Evolutionary conservation across 2,113 vertebrate species (phyloP), one percentile per base, ranked within the genome.

Genomic region (Sebastes schlegelii): DNA sequence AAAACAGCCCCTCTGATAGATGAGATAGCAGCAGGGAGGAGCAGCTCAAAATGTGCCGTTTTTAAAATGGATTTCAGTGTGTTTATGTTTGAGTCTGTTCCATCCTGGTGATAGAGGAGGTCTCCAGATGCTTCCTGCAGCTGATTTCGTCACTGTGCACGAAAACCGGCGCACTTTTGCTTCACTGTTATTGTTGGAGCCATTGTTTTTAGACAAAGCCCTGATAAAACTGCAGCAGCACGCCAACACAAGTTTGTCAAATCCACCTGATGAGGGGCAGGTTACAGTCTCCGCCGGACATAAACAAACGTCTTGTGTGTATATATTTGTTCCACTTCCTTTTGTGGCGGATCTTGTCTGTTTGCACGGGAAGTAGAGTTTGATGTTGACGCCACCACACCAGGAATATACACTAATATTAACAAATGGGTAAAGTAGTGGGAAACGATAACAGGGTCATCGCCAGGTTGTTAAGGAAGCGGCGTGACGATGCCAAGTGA

Each of bases 51-150:
- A 76, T 63, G 74, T 68, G 45, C 43, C 8, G 17, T 54, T 70
- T 86, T 72, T 49, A 8, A 82, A 71, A 67, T 46, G 34, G 6
- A 26, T 49, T 51, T 61, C 8, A 10, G 17, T 6, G 64, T 79
- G 80, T 80, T 61, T 84, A 63, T 69, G 70, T 84, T 86, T 79
- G 86, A 80, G 74, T 82, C 72, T 34, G 67, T 66, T 84, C 80
- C 89, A 88, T 89, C 91, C 90, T 91, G 89, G 68, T 77, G 82
- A 81, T 63, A 79, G 84, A 85, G 73, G 83, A 89, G 69, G 64
- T 74, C 84, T 90, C 89, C 94, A 94, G 93, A 94, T 93, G 92
- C 91, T 94, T 95, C 94, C 93, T 95, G 87, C 71, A 68, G 72
- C 80, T 88, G 75, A 91, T 94, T 79, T 90, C n/a, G 63, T 92